Percentiles rank a stretch among this genome's conserved stretches.
These are phyloP conservation scores for Psophia crepitans DNA, from an alignment of 2,113 vertebrate species.

Conservation along the genomic window DNA sequence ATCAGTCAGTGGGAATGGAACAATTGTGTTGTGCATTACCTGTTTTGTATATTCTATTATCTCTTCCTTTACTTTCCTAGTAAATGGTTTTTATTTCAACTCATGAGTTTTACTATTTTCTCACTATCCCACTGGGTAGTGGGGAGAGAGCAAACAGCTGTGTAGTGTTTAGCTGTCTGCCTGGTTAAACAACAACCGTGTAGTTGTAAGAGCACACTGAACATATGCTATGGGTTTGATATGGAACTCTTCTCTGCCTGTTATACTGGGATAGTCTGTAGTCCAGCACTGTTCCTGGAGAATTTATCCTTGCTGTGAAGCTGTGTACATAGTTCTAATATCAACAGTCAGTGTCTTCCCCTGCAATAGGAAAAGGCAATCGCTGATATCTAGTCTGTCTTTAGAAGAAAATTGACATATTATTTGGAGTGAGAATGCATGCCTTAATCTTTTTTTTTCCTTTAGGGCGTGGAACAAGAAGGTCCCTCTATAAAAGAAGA, in stretches of 20 bases:
- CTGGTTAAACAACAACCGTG: background rate
- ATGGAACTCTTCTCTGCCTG: background rate
- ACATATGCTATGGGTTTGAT: background rate
- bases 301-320: background rate
- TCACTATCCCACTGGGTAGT: too few relatives aligned
- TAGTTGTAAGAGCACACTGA: background rate
- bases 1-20: too few relatives aligned
- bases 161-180: too few relatives aligned
- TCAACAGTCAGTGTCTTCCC: background rate
- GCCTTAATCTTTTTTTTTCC: background rate
- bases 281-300: background rate
- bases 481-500: slow-evolving; percentile 47
- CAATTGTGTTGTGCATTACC: too few relatives aligned
- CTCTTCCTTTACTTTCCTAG: too few relatives aligned
- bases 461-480: slow-evolving; percentile 37
- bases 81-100: too few relatives aligned
- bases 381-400: background rate
- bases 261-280: background rate
- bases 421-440: background rate
- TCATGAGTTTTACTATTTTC: too few relatives aligned
- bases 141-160: too few relatives aligned
- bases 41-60: too few relatives aligned
- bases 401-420: background rate
- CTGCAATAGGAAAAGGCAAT: background rate
- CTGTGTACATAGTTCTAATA: background rate